A percentile compares a stretch with the other conserved stretches of the same genome.
Evolutionary conservation across 2,797 vertebrate species (phyloP).

Genomic region (Podargus strigoides): DNA sequence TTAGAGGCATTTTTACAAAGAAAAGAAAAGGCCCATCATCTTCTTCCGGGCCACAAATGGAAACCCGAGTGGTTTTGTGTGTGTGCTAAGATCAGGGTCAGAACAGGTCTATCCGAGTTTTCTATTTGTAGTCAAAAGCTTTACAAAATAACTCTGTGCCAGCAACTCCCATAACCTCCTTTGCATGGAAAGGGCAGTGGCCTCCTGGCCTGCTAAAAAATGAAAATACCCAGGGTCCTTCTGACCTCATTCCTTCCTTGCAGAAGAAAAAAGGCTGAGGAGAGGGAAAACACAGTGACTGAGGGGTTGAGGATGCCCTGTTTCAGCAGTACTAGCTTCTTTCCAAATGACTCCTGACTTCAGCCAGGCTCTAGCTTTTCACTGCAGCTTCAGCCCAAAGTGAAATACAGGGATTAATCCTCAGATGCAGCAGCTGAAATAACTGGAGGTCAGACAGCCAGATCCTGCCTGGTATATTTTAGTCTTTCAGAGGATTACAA

Average conservation of each 20-base stretch:
- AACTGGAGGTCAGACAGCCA: background rate
- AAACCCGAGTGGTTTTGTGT: background rate
- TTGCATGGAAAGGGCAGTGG: background rate
- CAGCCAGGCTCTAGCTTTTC: background rate
- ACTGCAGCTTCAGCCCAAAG: background rate
- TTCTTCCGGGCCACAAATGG: background rate
- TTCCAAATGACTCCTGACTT: background rate
- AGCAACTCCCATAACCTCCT: background rate
- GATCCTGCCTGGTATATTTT: background rate
- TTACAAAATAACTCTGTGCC: background rate
- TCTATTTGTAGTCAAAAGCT: conserved; percentile 43
- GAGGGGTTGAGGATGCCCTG: background rate
- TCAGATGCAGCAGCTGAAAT: conserved; percentile 7
- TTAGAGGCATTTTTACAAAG: background rate
- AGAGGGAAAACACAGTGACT: background rate
- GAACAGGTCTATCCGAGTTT: background rate
- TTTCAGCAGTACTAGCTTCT: background rate
- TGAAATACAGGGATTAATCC: background rate
- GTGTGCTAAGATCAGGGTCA: background rate
- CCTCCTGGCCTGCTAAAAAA: background rate
- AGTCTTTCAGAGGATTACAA: background rate
- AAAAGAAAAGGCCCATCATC: background rate
- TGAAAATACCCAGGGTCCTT: background rate
- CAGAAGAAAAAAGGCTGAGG: background rate
- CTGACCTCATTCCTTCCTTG: background rate